Conservation (phyloP, 2,888 invertebrate species). For the Sipunculus nudus region DNA sequence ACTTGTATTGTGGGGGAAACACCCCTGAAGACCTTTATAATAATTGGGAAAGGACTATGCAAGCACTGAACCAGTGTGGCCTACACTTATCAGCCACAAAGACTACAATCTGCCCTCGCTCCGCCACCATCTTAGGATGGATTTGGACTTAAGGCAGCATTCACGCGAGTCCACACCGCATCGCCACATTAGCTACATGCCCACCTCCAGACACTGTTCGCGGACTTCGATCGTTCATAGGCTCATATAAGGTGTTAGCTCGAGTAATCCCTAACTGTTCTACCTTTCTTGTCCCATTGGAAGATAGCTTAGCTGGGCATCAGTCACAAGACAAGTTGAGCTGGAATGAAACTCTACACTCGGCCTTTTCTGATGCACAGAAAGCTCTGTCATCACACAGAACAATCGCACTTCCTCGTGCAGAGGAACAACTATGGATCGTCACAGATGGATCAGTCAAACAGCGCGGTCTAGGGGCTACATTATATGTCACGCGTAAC, state of each 20-base stretch:
- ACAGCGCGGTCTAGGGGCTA: not conserved
- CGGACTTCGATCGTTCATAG: not conserved
- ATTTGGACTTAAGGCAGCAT: constrained; percentile 25
- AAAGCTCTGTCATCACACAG: not conserved
- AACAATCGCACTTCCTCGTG: not conserved
- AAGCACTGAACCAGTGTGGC: constrained; percentile 6
- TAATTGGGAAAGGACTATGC: constrained; percentile 15
- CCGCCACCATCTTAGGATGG: constrained; percentile 25
- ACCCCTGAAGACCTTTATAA: constrained; percentile 3
- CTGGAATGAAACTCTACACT: not conserved
- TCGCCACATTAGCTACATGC: constrained; percentile 4
- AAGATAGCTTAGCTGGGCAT: not conserved
- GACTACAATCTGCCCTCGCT: constrained; percentile 12
- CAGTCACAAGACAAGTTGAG: not conserved
- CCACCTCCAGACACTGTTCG: no score
- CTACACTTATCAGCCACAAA: constrained; percentile 20
- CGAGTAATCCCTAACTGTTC: constrained; percentile 5
- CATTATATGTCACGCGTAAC: constrained; percentile 1
- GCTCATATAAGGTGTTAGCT: constrained; percentile 9
- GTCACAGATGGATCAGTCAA: constrained; percentile 14
- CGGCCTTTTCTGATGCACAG: not conserved
- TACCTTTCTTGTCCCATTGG: not conserved
- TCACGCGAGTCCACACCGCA: constrained; percentile 19
- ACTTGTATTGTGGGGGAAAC: constrained; percentile 18
- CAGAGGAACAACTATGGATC: constrained; percentile 7